Conservation (phyloP, 2,797 vertebrate species). For the Gouania willdenowi region DNA sequence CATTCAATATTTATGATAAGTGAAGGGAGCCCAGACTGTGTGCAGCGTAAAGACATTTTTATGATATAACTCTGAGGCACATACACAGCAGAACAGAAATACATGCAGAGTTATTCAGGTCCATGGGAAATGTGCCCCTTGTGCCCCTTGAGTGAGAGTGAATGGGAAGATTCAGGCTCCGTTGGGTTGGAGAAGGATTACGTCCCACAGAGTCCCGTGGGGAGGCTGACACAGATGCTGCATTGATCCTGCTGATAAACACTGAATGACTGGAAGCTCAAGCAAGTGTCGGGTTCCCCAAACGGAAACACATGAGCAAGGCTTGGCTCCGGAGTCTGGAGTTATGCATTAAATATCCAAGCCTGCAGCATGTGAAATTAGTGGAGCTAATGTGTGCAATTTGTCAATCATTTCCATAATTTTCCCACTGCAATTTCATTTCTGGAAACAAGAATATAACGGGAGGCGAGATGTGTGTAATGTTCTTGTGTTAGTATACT, state of each 20-base stretch:
- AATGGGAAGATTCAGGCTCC: slow-evolving; percentile 66
- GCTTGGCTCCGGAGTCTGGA: slow-evolving; percentile 21
- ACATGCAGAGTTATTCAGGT: slow-evolving; percentile 38
- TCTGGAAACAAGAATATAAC: slow-evolving; percentile 10
- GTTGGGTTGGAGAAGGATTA: slow-evolving; percentile 60
- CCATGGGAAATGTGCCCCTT: slow-evolving; percentile 57
- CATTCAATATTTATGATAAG: slow-evolving; percentile 1
- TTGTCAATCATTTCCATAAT: slow-evolving; percentile 19
- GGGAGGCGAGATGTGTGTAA: slow-evolving; percentile 8
- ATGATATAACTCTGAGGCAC: slow-evolving; percentile 5
- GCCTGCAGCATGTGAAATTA: slow-evolving; percentile 15
- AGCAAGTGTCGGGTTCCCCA: slow-evolving; percentile 56
- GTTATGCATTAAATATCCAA: slow-evolving; percentile 18
- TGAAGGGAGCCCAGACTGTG: slow-evolving; percentile 10
- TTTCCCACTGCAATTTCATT: neutral
- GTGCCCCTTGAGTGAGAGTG: slow-evolving; percentile 44
- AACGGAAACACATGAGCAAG: slow-evolving; percentile 49
- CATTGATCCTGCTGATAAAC: slow-evolving; percentile 69
- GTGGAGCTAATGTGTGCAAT: slow-evolving; percentile 17
- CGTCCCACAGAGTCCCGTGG: slow-evolving; percentile 56
- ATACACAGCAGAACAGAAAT: slow-evolving; percentile 17
- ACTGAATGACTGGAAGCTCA: slow-evolving; percentile 52
- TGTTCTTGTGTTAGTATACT: neutral
- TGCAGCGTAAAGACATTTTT: slow-evolving; percentile 9
- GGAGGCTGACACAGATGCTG: slow-evolving; percentile 64